Evolutionary conservation across 2,888 invertebrate genomes (phyloP).

Genomic region (Ceraclea dissimilis): DNA sequence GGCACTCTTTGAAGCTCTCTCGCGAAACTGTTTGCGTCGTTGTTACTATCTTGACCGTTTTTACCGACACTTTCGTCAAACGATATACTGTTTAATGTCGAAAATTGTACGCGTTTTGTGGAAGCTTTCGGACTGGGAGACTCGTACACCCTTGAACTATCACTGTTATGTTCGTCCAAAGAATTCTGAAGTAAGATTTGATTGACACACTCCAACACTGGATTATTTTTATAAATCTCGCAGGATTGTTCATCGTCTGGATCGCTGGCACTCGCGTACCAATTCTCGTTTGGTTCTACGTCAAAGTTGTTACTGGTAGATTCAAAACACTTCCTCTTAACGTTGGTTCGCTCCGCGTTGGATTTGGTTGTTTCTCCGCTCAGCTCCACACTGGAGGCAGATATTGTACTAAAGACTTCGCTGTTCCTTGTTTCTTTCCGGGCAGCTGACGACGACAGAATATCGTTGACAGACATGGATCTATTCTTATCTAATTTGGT

Average conservation of each 20-base stretch:
- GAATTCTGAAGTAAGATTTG: conserved; percentile 74
- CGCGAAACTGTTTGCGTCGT: conserved; percentile 3
- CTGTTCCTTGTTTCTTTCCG: not conserved
- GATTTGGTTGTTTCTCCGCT: conserved; percentile 4
- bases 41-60: conserved; percentile 28
- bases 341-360: conserved; percentile 26
- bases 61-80: conserved; percentile 43
- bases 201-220: conserved; percentile 79
- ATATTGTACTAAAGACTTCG: not conserved
- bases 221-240: conserved; percentile 70
- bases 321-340: conserved; percentile 5
- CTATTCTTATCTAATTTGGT: conserved; percentile 34
- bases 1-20: conserved; percentile 28
- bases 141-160: conserved; percentile 44
- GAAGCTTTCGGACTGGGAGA: conserved; percentile 43
- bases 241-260: conserved; percentile 65
- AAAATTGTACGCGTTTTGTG: conserved; percentile 55
- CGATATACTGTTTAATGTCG: conserved; percentile 55
- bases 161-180: conserved; percentile 50
- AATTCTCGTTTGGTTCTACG: conserved; percentile 59
- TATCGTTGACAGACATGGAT: conserved; percentile 40
- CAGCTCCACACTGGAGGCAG: not conserved
- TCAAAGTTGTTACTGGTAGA: conserved; percentile 27
- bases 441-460: conserved; percentile 32
- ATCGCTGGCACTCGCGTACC: conserved; percentile 75